A percentile compares a stretch with the other conserved stretches of the same genome.
Conservation (phyloP, 2,113 vertebrate genomes). For the Podarcis raffonei region DNA sequence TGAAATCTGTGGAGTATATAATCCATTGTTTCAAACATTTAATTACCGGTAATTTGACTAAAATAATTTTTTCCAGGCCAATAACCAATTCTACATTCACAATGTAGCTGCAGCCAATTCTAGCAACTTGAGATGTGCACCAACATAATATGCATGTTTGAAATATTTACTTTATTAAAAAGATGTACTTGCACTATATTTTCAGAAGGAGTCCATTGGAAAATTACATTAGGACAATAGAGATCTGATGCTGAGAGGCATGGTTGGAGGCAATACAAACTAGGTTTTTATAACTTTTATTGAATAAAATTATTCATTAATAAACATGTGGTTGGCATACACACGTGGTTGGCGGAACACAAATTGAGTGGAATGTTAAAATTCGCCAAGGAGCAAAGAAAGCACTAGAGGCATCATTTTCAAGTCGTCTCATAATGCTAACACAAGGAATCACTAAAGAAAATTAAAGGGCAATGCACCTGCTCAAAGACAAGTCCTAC, state of each 20-base stretch:
- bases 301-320: not conserved
- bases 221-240: not conserved
- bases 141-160: not conserved
- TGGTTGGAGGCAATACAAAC: not conserved
- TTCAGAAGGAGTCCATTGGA: no score
- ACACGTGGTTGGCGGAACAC: not conserved
- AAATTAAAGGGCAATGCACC: conserved; percentile 1
- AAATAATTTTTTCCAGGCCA: not conserved
- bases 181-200: no score
- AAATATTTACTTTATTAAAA: not conserved
- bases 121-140: not conserved
- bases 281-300: not conserved
- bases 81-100: not conserved
- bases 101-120: not conserved
- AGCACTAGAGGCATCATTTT: not conserved
- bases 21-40: not conserved
- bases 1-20: not conserved
- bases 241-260: not conserved
- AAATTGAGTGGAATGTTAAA: conserved; percentile 1
- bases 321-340: not conserved
- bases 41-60: not conserved
- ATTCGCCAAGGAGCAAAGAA: not conserved
- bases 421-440: conserved; percentile 1
- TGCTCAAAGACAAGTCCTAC: conserved; percentile 26
- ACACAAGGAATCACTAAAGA: not conserved